Conservation (phyloP, 2,888 invertebrate genomes). For the Acrocyrtus sp. region DNA sequence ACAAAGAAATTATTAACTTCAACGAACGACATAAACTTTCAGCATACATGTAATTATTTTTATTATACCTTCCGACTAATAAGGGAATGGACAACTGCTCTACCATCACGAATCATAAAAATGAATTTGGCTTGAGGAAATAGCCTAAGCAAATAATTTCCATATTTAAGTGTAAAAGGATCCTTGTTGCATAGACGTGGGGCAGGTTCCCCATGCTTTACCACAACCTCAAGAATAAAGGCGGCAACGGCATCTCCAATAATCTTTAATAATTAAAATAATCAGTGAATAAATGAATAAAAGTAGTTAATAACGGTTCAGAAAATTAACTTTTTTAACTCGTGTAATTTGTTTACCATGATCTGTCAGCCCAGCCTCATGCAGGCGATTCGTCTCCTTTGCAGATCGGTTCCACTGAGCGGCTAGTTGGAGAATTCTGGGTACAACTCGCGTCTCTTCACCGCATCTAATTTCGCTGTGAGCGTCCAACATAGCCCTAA, state of each 20-base stretch:
- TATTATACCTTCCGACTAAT: slow-evolving; percentile 94
- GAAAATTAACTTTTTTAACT: background rate
- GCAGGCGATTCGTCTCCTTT: slow-evolving; percentile 88
- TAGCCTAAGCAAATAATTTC: slow-evolving; percentile 90
- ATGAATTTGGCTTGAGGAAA: slow-evolving; percentile 98
- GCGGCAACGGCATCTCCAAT: slow-evolving; percentile 96
- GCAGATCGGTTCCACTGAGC: slow-evolving; percentile 96
- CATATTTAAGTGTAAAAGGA: slow-evolving; percentile 97
- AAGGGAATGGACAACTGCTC: slow-evolving; percentile 98
- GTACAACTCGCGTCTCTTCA: slow-evolving; percentile 97
- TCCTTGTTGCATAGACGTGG: slow-evolving; percentile 98
- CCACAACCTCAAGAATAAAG: slow-evolving; percentile 96
- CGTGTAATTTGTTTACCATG: slow-evolving; percentile 68
- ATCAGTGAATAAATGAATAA: slow-evolving; percentile 11
- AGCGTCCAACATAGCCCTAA: slow-evolving; percentile 98
- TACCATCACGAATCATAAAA: slow-evolving; percentile 97
- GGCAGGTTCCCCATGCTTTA: slow-evolving; percentile 95
- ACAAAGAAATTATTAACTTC: too few relatives aligned
- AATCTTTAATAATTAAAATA: slow-evolving; percentile 69
- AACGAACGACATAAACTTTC: too few relatives aligned
- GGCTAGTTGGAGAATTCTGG: slow-evolving; percentile 93
- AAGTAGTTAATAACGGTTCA: background rate
- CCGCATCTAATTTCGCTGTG: slow-evolving; percentile 82
- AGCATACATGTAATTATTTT: too few relatives aligned
- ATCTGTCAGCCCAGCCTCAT: slow-evolving; percentile 94